phyloP scores from a whole-genome alignment of 2,113 vertebrate species.

The Channa argus region DNA sequence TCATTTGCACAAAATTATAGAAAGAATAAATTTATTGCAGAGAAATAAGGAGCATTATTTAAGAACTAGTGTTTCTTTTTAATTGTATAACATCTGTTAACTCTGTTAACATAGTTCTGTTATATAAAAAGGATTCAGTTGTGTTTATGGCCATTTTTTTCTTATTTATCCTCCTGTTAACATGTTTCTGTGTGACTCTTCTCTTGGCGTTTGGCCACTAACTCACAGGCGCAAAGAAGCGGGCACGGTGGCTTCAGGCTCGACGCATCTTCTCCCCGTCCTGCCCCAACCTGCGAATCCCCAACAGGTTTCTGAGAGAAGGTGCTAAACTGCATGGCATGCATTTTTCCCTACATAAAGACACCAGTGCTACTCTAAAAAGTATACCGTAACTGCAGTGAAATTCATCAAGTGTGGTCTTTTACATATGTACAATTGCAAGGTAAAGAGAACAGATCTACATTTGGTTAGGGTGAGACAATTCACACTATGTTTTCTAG shows the following conservation, averaged over 20 bases:
- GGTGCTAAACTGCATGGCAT: constrained; percentile 61
- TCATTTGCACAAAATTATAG: too few species aligned
- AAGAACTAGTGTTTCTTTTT: too few species aligned
- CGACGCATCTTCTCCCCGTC: constrained; percentile 87
- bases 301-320: constrained; percentile 88
- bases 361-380: neutral
- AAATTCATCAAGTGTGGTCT: neutral
- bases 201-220: neutral
- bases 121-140: too few species aligned
- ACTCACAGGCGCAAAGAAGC: constrained; percentile 84
- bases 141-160: too few species aligned
- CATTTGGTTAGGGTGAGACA: neutral
- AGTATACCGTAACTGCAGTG: neutral
- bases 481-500: neutral
- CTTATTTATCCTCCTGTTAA: too few species aligned
- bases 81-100: too few species aligned
- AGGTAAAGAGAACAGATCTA: neutral
- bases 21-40: too few species aligned
- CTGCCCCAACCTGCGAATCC: constrained; percentile 86
- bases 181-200: neutral
- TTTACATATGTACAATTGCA: neutral
- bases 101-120: too few species aligned
- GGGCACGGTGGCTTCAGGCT: constrained; percentile 85
- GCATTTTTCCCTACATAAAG: too few species aligned
- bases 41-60: too few species aligned